phyloP scores from a whole-genome alignment of 2,113 vertebrate genomes.

The Talpa occidentalis region DNA sequence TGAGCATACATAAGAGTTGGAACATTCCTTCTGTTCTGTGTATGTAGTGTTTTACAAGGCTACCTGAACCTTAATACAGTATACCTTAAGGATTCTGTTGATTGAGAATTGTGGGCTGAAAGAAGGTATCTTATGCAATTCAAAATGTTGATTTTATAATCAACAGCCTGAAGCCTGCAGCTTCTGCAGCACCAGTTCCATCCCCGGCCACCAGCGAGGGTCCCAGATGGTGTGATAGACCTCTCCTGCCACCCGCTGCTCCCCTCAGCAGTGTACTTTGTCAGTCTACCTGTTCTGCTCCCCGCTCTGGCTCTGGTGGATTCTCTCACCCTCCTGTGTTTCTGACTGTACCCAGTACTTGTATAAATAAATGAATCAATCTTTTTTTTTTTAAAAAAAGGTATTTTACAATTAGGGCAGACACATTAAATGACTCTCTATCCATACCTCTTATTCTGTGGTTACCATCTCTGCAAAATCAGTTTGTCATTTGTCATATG shows the following conservation, averaged over 20 bases:
- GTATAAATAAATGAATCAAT: too few relatives aligned
- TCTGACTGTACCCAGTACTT: too few relatives aligned
- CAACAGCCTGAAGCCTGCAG: too few relatives aligned
- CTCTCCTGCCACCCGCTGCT: too few relatives aligned
- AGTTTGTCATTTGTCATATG: neutral
- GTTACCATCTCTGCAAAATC: neutral
- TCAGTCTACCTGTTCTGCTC: too few relatives aligned
- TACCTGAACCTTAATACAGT: neutral
- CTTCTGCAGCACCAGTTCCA: too few relatives aligned
- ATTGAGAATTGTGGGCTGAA: neutral
- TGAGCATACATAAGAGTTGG: neutral
- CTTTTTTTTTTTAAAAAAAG: neutral
- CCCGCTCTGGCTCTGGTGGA: too few relatives aligned
- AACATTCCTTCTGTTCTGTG: neutral
- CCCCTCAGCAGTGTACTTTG: too few relatives aligned
- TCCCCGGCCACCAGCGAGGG: too few relatives aligned
- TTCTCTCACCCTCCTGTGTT: too few relatives aligned
- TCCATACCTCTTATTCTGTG: neutral
- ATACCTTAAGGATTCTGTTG: neutral
- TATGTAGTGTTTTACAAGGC: neutral
- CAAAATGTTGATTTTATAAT: neutral
- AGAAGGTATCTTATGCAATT: neutral
- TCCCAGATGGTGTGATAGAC: too few relatives aligned
- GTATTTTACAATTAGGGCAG: neutral
- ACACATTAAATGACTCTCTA: neutral